Percentiles rank a stretch among this genome's conserved stretches.
phyloP scores from a whole-genome alignment of 2,113 vertebrate genomes.

The Nicator chloris region DNA sequence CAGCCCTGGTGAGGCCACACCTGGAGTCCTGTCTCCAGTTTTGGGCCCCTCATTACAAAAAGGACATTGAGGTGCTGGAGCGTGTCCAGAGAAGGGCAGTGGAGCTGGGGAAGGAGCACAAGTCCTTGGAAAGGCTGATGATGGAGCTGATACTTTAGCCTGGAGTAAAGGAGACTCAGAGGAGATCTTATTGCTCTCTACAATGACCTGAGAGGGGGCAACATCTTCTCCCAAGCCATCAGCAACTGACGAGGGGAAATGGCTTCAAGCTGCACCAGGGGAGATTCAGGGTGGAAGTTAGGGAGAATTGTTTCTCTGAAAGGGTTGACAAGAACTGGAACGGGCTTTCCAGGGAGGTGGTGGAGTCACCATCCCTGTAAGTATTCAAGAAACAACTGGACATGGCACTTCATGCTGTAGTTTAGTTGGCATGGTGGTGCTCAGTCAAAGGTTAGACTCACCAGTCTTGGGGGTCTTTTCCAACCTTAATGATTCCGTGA shows the following conservation, averaged over 20 bases:
- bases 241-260: neutral
- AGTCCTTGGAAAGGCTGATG: neutral
- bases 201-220: neutral
- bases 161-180: neutral
- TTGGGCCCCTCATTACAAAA: neutral
- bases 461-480: neutral
- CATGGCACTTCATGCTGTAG: neutral
- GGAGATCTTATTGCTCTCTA: neutral
- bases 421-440: neutral
- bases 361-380: neutral
- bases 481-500: neutral
- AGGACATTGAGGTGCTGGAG: neutral
- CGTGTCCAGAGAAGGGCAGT: accelerated
- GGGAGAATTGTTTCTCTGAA: neutral
- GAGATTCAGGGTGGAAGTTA: neutral
- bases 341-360: neutral
- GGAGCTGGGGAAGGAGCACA: neutral
- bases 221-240: neutral
- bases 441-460: neutral
- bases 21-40: neutral
- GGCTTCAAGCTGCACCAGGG: neutral
- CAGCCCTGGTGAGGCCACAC: neutral
- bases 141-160: neutral
- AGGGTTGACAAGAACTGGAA: neutral
- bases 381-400: neutral